Percentiles rank a stretch among this genome's conserved stretches.
Conservation (phyloP, 2,888 invertebrate species). For the Drosophila infuscata region DNA sequence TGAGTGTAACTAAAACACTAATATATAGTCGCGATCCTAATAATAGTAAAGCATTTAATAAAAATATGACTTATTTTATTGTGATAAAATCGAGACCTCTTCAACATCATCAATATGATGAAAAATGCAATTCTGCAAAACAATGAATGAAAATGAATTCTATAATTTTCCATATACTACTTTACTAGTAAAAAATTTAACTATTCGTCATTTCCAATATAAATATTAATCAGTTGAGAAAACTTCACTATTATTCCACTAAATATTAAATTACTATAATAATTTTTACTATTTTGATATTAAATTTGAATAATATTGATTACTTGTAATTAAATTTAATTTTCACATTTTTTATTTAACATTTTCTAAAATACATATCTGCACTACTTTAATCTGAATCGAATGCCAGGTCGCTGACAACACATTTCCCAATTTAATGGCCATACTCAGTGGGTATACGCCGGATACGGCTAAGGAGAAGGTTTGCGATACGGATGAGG, state of each 20-base stretch:
- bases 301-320: no score
- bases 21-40: neutral
- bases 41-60: no score
- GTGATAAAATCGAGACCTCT: neutral
- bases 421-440: slow-evolving; percentile 94
- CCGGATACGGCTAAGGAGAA: slow-evolving; percentile 83
- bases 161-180: neutral
- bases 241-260: neutral
- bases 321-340: neutral
- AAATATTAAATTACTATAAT: neutral
- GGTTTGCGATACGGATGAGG: slow-evolving; percentile 85
- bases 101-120: neutral
- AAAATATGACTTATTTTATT: neutral
- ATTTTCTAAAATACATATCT: neutral
- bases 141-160: neutral
- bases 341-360: neutral
- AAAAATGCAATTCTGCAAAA: neutral
- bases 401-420: slow-evolving; percentile 90
- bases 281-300: no score
- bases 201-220: neutral
- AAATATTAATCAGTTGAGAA: neutral
- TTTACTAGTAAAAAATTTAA: neutral
- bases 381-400: neutral
- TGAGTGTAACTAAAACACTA: slow-evolving; percentile 52
- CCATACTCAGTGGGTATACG: slow-evolving; percentile 89